Percentiles rank a stretch among this genome's conserved stretches.
Conservation (phyloP, 2,113 vertebrate species). For the Syngnathus scovelli region DNA sequence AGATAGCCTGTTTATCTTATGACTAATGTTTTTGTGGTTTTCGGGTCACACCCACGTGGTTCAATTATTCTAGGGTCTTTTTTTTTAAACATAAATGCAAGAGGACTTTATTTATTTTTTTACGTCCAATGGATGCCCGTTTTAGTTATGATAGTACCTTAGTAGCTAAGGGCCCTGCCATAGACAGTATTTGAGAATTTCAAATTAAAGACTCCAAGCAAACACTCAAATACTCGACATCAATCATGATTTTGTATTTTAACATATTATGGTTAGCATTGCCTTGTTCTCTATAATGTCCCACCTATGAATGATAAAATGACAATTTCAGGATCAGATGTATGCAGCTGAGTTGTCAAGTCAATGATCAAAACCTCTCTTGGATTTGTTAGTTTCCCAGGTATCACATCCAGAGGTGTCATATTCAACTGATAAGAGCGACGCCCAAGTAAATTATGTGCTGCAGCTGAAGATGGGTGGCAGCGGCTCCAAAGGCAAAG, state of each 20-base stretch:
- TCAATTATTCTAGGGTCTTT: not conserved
- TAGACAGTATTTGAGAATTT: not conserved
- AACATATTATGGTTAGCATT: not conserved
- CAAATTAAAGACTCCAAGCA: not conserved
- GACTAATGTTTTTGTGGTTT: not conserved
- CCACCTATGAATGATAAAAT: not conserved
- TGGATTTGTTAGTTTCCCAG: slow-evolving; percentile 25
- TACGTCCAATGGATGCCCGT: not conserved
- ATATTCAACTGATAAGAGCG: slow-evolving; percentile 20
- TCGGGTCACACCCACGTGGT: not conserved
- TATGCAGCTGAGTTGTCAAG: not conserved
- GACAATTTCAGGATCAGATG: not conserved
- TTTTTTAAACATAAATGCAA: not conserved
- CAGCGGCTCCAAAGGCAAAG: slow-evolving; percentile 86
- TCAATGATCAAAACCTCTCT: not conserved
- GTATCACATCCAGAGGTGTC: slow-evolving; percentile 13
- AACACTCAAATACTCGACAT: not conserved
- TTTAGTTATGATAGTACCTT: not conserved
- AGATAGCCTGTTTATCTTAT: slow-evolving; percentile 19
- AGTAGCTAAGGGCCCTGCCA: too few species aligned
- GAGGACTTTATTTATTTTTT: not conserved
- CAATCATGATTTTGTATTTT: not conserved
- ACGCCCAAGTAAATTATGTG: slow-evolving; percentile 72
- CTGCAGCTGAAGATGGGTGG: slow-evolving; percentile 84
- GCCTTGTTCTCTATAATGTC: not conserved